Evolutionary conservation across 2,797 vertebrate species (phyloP), one percentile per base, ranked within the genome.

Genomic region (Acanthurus leucopareius): DNA sequence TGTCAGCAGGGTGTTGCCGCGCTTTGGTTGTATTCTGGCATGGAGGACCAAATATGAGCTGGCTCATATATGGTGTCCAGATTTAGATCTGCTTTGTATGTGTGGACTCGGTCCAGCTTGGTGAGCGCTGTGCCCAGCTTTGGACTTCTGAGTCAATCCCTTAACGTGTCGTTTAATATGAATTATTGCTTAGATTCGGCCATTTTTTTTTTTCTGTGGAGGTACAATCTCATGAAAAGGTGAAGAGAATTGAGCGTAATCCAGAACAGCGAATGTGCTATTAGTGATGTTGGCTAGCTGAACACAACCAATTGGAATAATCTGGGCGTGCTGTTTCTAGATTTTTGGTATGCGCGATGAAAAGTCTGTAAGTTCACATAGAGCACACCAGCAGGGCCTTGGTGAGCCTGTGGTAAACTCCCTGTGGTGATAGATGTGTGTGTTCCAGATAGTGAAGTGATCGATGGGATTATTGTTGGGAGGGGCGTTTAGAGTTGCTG

Each of bases 381-480:
- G 75, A 77, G 79, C 53, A 19, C 61, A 73, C 74, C 47, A 60
- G 13, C 7, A 9, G 59, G 82, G 48, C 69, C 69, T 59, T 71
- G 22, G 48, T 68, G 14, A 67, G 80, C 75, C 82, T 54, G 73
- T 57, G 60, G 77, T 88, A 53, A 76, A 57, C 72, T 80, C 76
- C 69, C 68, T 47, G 13, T 5, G 19, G 78, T 91, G 86, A 90
- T 90, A 77, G 88, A 89, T 90, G 88, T 84, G 73, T 79, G 86
- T 75, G 87, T 67, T 85, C 73, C 73, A 84, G 80, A 80, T 79
- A 73, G 84, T 61, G 3, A 59, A 32, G 87, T 93, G 91, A 93
- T 91, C 83, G 88, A 93, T 92, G 89, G 88, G 13, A 8, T 79
- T 58, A 54, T 89, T 85, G 90, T 91, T 67, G 88, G 88, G 83